Evolutionary conservation across 2,888 invertebrate species (phyloP).

Genomic region (Amorpha juglandis): DNA sequence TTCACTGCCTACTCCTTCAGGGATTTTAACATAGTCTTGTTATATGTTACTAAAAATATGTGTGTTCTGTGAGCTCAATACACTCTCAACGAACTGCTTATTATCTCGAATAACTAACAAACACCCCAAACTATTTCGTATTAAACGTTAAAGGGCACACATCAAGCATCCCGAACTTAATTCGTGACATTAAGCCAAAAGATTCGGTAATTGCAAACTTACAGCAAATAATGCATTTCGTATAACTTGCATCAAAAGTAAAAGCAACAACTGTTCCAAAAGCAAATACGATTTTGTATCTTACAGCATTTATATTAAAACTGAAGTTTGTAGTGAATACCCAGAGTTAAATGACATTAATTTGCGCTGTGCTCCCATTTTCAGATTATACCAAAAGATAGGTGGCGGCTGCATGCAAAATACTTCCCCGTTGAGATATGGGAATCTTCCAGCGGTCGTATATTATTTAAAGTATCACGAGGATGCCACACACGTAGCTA

Average conservation of each 20-base stretch:
- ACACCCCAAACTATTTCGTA: constrained; percentile 12
- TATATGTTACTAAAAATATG: background rate
- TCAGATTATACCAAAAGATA: constrained; percentile 79
- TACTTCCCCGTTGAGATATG: constrained; percentile 81
- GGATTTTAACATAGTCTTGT: too few species aligned
- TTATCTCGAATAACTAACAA: constrained; percentile 6
- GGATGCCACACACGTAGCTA: constrained; percentile 77
- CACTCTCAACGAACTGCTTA: background rate
- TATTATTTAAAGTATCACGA: constrained; percentile 72
- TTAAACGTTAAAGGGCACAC: constrained; percentile 17
- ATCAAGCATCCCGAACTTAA: constrained; percentile 50
- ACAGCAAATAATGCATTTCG: constrained; percentile 75
- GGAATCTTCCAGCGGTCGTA: constrained; percentile 69
- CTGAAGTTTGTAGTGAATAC: constrained; percentile 32
- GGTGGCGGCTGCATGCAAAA: constrained; percentile 78
- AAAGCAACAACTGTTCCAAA: constrained; percentile 35
- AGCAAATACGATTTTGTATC: constrained; percentile 34
- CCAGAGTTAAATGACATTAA: constrained; percentile 41
- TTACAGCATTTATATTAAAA: constrained; percentile 29
- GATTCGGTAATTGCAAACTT: constrained; percentile 75
- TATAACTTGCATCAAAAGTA: constrained; percentile 26
- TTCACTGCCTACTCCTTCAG: too few species aligned
- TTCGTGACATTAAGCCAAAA: constrained; percentile 63
- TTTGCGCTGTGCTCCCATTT: constrained; percentile 63
- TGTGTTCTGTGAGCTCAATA: background rate